Conservation (phyloP, 2,113 vertebrate species). For the Naja naja region DNA sequence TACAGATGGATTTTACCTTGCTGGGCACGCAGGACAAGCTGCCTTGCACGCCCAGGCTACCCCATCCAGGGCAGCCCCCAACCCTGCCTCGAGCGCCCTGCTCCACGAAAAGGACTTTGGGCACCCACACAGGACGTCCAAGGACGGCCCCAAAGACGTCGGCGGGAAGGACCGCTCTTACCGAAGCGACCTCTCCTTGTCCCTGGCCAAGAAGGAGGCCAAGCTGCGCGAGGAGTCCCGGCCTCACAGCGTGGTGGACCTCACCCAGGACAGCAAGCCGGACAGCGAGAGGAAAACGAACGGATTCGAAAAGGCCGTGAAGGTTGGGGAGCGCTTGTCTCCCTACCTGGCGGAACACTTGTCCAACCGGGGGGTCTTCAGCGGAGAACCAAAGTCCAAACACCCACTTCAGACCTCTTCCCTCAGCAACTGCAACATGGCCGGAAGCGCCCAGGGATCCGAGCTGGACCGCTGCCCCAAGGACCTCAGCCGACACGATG, state of each 20-base stretch:
- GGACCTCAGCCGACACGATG: constrained; percentile 71
- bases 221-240: constrained; percentile 72
- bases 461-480: constrained; percentile 78
- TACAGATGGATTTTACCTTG: constrained; percentile 90
- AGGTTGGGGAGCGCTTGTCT: constrained; percentile 65
- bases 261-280: constrained; percentile 76
- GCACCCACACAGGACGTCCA: constrained; percentile 73
- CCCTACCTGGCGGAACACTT: constrained; percentile 71
- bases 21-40: constrained; percentile 70
- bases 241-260: constrained; percentile 76
- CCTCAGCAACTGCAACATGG: constrained; percentile 71
- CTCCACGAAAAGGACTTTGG: constrained; percentile 74
- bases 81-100: constrained; percentile 69
- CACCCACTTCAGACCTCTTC: constrained; percentile 69
- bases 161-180: constrained; percentile 69
- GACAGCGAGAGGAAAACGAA: constrained; percentile 80
- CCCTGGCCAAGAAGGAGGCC: constrained; percentile 73
- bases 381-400: constrained; percentile 75
- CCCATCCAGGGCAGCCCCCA: constrained; percentile 68
- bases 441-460: constrained; percentile 63
- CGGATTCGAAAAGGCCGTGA: constrained; percentile 61
- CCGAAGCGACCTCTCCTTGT: constrained; percentile 66
- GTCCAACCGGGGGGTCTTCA: constrained; percentile 47
- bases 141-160: constrained; percentile 75
- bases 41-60: constrained; percentile 77